These are phyloP conservation scores for Pterocles gutturalis DNA, from an alignment of 2,113 vertebrate genomes.

Conservation along the genomic window DNA sequence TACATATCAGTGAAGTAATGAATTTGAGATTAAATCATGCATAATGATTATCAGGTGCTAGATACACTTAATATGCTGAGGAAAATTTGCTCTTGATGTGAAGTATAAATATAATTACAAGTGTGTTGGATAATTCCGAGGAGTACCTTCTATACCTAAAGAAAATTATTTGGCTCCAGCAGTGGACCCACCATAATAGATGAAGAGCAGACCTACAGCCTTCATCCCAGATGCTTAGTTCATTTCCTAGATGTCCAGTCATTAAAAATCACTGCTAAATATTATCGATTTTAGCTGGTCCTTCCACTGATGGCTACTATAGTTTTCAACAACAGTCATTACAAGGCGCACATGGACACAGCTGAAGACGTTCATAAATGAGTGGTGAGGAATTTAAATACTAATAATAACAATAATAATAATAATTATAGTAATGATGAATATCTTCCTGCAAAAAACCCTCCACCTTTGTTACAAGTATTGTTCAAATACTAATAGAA, in stretches of 20 bases:
- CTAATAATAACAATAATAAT: background rate
- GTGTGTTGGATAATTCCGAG: background rate
- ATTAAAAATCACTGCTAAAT: background rate
- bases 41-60: constrained; percentile 13
- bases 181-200: background rate
- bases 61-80: background rate
- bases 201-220: background rate
- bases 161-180: background rate
- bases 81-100: background rate
- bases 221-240: background rate
- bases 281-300: background rate
- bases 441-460: background rate
- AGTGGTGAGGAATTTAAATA: background rate
- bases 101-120: background rate
- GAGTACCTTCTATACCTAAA: background rate
- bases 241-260: background rate
- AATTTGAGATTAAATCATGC: constrained; percentile 26
- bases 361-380: background rate
- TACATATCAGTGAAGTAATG: constrained; percentile 17
- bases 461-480: background rate
- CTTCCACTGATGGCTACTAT: background rate
- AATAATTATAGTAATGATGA: background rate
- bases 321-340: background rate
- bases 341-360: background rate
- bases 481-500: background rate